Base-by-base conservation (phyloP, 2,888 invertebrate genomes). In the Tachina lurida region DNA sequence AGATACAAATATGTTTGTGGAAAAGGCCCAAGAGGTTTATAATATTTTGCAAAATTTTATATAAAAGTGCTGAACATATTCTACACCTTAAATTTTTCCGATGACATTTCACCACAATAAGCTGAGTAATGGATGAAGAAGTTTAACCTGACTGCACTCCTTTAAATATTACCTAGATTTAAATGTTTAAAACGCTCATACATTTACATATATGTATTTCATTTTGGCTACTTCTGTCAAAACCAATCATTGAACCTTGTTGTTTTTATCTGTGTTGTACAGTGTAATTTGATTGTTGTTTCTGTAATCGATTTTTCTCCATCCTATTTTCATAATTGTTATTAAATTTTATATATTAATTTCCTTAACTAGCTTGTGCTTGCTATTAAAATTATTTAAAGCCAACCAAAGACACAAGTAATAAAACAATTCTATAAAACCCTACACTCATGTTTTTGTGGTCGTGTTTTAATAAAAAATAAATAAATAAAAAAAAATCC, bases 271-370 rank as follows among this genome's bases (percentile, higher is more conserved):
- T 56, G 22, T 12, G 31, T 31, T 31, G 31, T 31, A 31, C 31
- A 31, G 31, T 31, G 13, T 31, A 13, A 52, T 75, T 52, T 43
- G 17, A 1, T 31, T 65, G 56, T 41, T 79, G 52, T 65, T 70
- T 54, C 17, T 41, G 19, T 74, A 82, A 82, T 63, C 78, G 74
- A 74, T 58, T 82, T 85, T 75, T 22, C 60, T 47, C 60, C 43
- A 78, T 75, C 52, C 54, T 15, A 63, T 54, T 75, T 79, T 2
- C 52, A 49, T 19, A 49, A 70, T 68, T 74, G 41, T 56, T 63
- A 75, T 60, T 41, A 19, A 52, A 49, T 56, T 58, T 65, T 17
- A 22, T 17, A 22, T 15, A 63, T 71, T 71, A 65, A 71, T 65
- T 77, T n/a, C 15, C 10, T 77, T 73, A 73, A 77, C 67, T 54